Base-by-base conservation (phyloP, 2,113 vertebrate genomes). In the Ailurus styani region DNA sequence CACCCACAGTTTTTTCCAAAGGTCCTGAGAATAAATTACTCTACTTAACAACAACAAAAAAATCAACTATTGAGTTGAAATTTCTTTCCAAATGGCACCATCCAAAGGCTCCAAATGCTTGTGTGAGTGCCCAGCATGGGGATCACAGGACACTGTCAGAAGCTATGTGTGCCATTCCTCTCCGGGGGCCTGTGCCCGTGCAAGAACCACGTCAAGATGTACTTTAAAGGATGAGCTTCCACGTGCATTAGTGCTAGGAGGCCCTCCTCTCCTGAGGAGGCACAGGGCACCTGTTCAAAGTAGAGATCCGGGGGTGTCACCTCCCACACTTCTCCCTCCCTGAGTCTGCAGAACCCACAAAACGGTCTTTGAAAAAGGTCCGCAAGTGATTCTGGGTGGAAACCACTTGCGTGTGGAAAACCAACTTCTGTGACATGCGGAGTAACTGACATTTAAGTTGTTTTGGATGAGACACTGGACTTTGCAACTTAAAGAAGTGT, bases 381-480 rank as follows among this genome's bases (percentile, higher is more conserved):
- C 17, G 6, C 54, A 25, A 84, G 45, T 75, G 23, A 90, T 73
- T 84, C 52, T 79, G 6, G 40, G 47, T 31, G 11, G n/a, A 91
- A 94, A 87, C 18, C 31, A 87, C 64, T 94, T 34, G 37, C 29
- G 3, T 15, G 18, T 14, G n/a, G 17, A 64, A 96, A 97, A 52
- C 40, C 72, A 97, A 27, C 29, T 82, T 55, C 47, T 62, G 75
- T 12, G 40, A 77, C n/a, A 27, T 12, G n/a, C 1, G 25, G 64
- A 90, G 14, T 52, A 90, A 93, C 6, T 45, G 60, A 34, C 77
- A 64, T 29, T 50, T 83, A 82, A n/a, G 7, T 72, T 73, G 25
- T 45, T 90, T 66, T 21, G 40, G 31, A 68, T 77, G 62, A 93
- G 31, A 96, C 88, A 89, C 60, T 62, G 42, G 68, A 82, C 29